phyloP scores from a whole-genome alignment of 2,888 invertebrate species.

The Andrena camellia region DNA sequence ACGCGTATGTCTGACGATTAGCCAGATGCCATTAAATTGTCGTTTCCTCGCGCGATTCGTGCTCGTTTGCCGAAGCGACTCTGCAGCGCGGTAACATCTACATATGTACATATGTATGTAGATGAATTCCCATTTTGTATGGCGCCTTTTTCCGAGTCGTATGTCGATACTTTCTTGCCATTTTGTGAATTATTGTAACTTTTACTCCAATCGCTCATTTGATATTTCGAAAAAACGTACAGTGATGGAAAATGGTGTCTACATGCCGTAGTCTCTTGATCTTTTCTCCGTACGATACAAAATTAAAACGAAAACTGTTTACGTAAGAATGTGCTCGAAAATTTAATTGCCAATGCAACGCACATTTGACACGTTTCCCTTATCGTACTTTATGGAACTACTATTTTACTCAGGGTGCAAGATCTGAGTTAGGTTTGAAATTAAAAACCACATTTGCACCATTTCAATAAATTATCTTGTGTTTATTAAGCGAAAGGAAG shows the following conservation, averaged over 20 bases:
- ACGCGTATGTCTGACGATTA: slow-evolving; percentile 14
- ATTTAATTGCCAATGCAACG: no score
- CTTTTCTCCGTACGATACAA: background rate
- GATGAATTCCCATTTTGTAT: background rate
- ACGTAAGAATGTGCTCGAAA: background rate
- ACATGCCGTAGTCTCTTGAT: background rate
- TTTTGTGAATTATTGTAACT: background rate
- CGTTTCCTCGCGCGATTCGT: slow-evolving; percentile 1
- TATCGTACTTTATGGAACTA: background rate
- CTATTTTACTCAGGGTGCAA: background rate
- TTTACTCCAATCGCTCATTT: background rate
- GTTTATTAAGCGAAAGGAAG: no score
- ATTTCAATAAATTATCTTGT: background rate
- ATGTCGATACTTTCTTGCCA: background rate
- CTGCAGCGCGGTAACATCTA: background rate
- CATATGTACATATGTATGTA: background rate
- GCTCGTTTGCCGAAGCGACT: background rate
- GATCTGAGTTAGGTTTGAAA: background rate
- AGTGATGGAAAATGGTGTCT: background rate
- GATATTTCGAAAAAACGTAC: background rate
- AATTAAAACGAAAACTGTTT: background rate
- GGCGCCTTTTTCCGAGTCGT: background rate
- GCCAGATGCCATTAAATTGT: slow-evolving; percentile 54
- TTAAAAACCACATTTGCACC: background rate
- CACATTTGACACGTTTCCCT: no score